These are phyloP conservation scores for Polyommatus iphigenia DNA, from an alignment of 2,888 invertebrate species.

Conservation along the genomic window DNA sequence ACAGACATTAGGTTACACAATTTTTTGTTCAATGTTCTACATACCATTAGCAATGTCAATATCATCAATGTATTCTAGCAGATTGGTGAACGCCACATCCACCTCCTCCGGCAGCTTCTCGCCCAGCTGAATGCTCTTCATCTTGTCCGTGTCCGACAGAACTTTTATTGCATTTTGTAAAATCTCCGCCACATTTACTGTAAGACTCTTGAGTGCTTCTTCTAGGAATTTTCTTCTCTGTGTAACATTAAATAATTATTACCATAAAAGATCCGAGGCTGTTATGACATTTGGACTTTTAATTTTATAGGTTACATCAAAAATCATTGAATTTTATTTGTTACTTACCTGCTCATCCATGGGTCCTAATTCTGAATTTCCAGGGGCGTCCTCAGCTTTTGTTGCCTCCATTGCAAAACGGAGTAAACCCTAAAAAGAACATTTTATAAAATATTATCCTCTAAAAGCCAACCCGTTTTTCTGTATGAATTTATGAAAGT, in stretches of 20 bases:
- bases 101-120: conserved; percentile 80
- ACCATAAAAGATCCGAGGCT: background rate
- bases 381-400: conserved; percentile 79
- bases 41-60: conserved; percentile 90
- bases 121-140: conserved; percentile 57
- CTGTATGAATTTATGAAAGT: background rate
- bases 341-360: conserved; percentile 82
- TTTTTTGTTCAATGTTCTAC: conserved; percentile 33
- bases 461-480: background rate
- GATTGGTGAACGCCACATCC: conserved; percentile 82
- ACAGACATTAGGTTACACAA: too few species aligned
- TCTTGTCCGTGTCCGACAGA: conserved; percentile 75
- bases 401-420: conserved; percentile 86
- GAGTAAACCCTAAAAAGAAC: conserved; percentile 79
- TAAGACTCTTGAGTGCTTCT: conserved; percentile 84
- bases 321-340: background rate
- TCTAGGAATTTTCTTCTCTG: conserved; percentile 86
- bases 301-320: background rate
- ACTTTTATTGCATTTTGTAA: conserved; percentile 82
- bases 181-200: conserved; percentile 84
- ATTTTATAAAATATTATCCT: background rate
- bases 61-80: conserved; percentile 85
- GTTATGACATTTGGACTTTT: background rate
- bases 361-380: conserved; percentile 69
- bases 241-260: background rate